Conservation (phyloP, 2,113 vertebrate species). For the Calidris pygmaea region DNA sequence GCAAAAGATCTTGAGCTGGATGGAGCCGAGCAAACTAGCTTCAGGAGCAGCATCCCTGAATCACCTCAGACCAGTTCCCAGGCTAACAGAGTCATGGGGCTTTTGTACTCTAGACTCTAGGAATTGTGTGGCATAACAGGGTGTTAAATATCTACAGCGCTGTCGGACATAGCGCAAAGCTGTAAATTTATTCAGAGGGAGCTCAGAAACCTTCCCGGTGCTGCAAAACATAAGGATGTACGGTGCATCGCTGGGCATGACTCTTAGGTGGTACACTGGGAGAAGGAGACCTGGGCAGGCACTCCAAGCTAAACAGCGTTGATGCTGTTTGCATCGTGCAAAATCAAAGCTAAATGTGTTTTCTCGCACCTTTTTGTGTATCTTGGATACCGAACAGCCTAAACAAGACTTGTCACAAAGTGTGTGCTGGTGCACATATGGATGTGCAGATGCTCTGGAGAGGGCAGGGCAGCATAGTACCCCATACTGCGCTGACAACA, state of each 20-base stretch:
- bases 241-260: background rate
- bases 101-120: background rate
- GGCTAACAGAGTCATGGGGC: fast-evolving
- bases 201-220: background rate
- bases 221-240: background rate
- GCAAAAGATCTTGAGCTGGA: background rate
- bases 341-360: background rate
- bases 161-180: background rate
- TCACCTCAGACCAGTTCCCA: background rate
- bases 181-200: background rate
- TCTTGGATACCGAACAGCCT: background rate
- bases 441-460: background rate
- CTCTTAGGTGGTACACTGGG: fast-evolving
- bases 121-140: background rate
- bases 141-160: background rate
- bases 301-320: background rate
- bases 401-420: background rate
- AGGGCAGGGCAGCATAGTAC: background rate
- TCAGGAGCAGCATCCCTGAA: background rate
- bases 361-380: fast-evolving
- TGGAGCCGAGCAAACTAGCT: background rate
- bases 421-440: fast-evolving
- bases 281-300: background rate
- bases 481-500: background rate
- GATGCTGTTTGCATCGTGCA: background rate